Conservation (phyloP, 1,140 invertebrate species). For the Rhopalosiphum padi region DNA sequence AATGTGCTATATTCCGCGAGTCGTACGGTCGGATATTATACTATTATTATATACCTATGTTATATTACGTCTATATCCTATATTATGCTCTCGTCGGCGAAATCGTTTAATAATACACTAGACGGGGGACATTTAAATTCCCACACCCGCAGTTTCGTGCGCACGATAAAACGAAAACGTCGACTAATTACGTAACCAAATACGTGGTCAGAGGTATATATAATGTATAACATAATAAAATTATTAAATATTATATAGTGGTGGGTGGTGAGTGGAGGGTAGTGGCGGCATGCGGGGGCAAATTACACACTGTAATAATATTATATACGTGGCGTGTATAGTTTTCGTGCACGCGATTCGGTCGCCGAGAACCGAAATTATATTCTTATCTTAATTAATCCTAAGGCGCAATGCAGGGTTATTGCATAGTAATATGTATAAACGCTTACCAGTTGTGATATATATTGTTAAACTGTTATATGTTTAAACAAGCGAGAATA, state of each 20-base stretch:
- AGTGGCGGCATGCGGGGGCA: no score
- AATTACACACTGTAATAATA: background rate
- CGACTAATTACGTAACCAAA: conserved; percentile 17
- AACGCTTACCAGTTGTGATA: background rate
- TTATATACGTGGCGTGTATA: background rate
- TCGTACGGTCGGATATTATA: background rate
- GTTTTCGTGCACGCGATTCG: conserved; percentile 13
- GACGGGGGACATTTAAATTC: conserved; percentile 28
- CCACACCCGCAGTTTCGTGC: background rate
- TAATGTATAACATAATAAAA: no score
- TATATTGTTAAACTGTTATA: background rate
- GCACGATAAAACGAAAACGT: conserved; percentile 24
- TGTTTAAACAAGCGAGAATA: background rate
- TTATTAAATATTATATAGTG: background rate
- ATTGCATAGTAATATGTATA: background rate
- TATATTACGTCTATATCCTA: no score
- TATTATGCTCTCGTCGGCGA: background rate
- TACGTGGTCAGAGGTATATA: background rate
- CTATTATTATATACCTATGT: background rate
- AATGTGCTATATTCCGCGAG: background rate
- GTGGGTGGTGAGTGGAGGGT: no score
- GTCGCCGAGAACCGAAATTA: background rate
- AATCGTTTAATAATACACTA: conserved; percentile 12
- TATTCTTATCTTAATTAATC: conserved; percentile 36
- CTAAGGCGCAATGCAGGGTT: background rate